Conservation (phyloP, 2,113 vertebrate genomes). For the Thalassoma bifasciatum region DNA sequence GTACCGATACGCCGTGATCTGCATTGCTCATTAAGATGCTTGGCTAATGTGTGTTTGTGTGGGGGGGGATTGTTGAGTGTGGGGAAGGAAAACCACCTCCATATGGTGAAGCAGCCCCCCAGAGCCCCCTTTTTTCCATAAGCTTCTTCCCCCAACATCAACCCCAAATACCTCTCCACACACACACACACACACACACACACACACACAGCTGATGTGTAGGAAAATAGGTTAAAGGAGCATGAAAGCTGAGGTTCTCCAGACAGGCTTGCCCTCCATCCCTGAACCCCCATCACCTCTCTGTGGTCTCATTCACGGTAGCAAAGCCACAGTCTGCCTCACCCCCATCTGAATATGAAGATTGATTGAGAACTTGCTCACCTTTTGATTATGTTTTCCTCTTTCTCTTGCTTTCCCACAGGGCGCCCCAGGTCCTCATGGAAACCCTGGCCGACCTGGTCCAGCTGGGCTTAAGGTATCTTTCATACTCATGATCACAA, state of each 20-base stretch:
- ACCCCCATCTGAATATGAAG: conserved; percentile 35
- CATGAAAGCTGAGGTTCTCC: conserved; percentile 60
- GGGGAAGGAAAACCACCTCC: conserved; percentile 74
- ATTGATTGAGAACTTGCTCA: conserved; percentile 47
- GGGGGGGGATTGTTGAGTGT: conserved; percentile 24
- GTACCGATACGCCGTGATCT: conserved; percentile 64
- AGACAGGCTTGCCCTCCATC: conserved; percentile 43
- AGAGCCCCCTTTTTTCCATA: conserved; percentile 76
- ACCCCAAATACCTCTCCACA: conserved; percentile 59
- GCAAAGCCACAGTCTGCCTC: conserved; percentile 39
- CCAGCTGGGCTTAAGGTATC: conserved; percentile 77
- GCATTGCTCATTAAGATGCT: conserved; percentile 68
- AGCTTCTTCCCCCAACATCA: conserved; percentile 57
- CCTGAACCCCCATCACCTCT: not conserved
- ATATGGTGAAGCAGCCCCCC: conserved; percentile 72
- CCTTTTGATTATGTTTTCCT: conserved; percentile 41
- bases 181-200: conserved; percentile 20
- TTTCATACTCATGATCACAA: conserved; percentile 15
- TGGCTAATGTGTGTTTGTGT: conserved; percentile 54
- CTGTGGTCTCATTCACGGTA: conserved; percentile 39
- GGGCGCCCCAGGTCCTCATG: conserved; percentile 76
- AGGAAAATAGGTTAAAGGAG: conserved; percentile 65
- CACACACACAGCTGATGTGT: conserved; percentile 52
- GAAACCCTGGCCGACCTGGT: conserved; percentile 77
- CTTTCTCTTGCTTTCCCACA: conserved; percentile 51